phyloP scores from a whole-genome alignment of 2,113 vertebrate species.

The Syrmaticus mikado region DNA sequence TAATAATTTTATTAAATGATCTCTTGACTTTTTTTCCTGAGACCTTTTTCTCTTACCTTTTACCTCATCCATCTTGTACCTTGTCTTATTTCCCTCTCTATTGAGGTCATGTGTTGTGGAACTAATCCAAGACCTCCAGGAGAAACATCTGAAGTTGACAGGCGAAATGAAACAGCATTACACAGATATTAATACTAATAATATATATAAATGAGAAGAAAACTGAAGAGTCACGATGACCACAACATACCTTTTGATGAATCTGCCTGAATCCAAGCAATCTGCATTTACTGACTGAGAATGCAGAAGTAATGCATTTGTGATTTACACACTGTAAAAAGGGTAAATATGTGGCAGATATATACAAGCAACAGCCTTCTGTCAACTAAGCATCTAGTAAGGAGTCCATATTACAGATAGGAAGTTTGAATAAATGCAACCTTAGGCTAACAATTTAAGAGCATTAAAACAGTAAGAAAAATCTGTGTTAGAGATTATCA shows the following conservation, averaged over 20 bases:
- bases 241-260: constrained; percentile 65
- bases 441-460: not conserved
- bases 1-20: not conserved
- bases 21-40: not conserved
- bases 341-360: constrained; percentile 48
- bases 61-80: not conserved
- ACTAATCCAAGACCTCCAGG: constrained; percentile 69
- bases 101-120: constrained; percentile 36
- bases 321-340: constrained; percentile 9
- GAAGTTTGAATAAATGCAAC: not conserved
- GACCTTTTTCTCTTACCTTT: not conserved
- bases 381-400: constrained; percentile 21
- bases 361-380: constrained; percentile 1
- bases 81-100: constrained; percentile 13
- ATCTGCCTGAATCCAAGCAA: constrained; percentile 25
- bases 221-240: not conserved
- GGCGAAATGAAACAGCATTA: constrained; percentile 53
- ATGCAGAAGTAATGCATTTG: constrained; percentile 40
- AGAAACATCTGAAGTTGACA: constrained; percentile 47
- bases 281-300: constrained; percentile 35
- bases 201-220: constrained; percentile 26
- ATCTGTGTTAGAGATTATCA: not conserved
- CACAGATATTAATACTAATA: constrained; percentile 60
- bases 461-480: not conserved
- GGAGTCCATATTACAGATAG: not conserved